Evolutionary conservation across 2,113 vertebrate genomes (phyloP).

Genomic region (Gymnocephalus cernua): DNA sequence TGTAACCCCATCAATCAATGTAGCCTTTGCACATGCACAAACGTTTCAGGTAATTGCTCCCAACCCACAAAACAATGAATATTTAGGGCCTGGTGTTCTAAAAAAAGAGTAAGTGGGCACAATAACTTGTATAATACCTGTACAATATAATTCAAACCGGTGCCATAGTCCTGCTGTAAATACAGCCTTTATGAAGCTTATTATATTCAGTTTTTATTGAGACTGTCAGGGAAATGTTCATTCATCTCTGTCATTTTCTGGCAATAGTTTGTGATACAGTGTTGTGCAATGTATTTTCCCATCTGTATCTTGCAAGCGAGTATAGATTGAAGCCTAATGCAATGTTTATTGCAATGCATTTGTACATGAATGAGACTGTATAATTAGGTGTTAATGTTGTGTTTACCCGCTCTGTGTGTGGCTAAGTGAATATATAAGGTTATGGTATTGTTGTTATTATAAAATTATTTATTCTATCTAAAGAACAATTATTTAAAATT

Average conservation of each 20-base stretch:
- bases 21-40: conserved; percentile 22
- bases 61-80: conserved; percentile 46
- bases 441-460: background rate
- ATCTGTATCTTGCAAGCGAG: background rate
- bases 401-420: background rate
- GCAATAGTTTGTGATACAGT: conserved; percentile 1
- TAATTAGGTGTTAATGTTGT: background rate
- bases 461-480: background rate
- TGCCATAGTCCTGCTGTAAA: conserved; percentile 26
- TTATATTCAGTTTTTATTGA: conserved; percentile 38
- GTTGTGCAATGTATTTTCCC: conserved; percentile 4
- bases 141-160: conserved; percentile 17
- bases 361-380: background rate
- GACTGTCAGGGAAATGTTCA: conserved; percentile 24
- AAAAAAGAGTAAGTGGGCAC: conserved; percentile 20
- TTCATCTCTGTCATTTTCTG: conserved; percentile 20
- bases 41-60: conserved; percentile 45
- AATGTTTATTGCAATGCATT: background rate
- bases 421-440: too few species aligned
- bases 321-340: background rate
- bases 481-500: background rate
- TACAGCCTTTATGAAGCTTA: conserved; percentile 26
- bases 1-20: conserved; percentile 32
- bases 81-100: conserved; percentile 29
- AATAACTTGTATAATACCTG: conserved; percentile 11